Evolutionary conservation across 2,797 vertebrate genomes (phyloP).

Genomic region (Ibycter americanus): DNA sequence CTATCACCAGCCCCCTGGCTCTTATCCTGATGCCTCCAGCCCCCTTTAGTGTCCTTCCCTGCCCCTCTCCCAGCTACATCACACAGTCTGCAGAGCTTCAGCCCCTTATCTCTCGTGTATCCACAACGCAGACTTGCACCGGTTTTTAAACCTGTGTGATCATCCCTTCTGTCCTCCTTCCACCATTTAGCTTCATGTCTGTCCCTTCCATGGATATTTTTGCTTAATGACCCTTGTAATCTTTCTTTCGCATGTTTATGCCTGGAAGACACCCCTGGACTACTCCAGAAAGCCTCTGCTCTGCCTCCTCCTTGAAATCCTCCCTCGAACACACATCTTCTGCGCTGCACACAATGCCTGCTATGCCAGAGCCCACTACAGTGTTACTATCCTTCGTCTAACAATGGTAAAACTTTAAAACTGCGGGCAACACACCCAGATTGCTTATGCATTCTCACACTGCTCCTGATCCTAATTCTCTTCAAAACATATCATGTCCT

Average conservation of each 20-base stretch:
- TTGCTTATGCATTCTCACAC: background rate
- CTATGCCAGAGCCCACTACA: background rate
- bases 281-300: background rate
- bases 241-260: background rate
- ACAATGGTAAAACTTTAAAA: background rate
- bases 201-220: background rate
- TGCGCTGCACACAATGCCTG: background rate
- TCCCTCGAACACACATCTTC: background rate
- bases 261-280: background rate
- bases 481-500: background rate
- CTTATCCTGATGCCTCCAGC: background rate
- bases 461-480: background rate
- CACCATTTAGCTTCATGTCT: background rate
- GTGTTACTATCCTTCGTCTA: background rate
- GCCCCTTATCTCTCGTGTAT: rapidly evolving
- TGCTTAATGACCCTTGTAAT: background rate
- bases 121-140: background rate
- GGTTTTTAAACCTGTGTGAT: background rate
- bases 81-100: background rate
- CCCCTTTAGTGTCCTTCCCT: background rate
- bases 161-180: background rate
- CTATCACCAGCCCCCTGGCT: background rate
- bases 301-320: background rate
- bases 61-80: background rate
- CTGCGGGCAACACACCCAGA: background rate